phyloP scores from a whole-genome alignment of 2,113 vertebrate genomes.

The Pituophis catenifer region DNA sequence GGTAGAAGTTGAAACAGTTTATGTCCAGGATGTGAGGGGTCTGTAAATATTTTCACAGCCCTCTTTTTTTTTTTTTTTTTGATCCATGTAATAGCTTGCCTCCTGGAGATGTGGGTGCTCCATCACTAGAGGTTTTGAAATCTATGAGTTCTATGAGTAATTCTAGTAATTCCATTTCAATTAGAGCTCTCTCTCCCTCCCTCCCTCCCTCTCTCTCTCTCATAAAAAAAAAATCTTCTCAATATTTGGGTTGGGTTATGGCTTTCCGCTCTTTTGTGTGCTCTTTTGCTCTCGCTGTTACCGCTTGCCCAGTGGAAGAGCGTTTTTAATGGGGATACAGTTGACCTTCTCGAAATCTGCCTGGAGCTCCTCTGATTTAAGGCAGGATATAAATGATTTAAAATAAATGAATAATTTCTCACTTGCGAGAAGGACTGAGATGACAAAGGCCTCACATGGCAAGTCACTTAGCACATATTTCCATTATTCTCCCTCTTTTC shows the following conservation, averaged over 20 bases:
- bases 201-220: not conserved
- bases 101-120: not conserved
- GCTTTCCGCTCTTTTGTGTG: not conserved
- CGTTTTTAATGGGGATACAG: not conserved
- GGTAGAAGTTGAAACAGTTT: too few species aligned
- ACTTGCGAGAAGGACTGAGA: not conserved
- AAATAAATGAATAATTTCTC: not conserved
- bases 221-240: not conserved
- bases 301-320: not conserved
- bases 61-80: too few species aligned
- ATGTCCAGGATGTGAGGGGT: too few species aligned
- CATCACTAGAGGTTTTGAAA: not conserved
- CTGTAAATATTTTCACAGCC: too few species aligned
- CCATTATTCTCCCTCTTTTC: conserved; percentile 22
- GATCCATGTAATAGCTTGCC: not conserved
- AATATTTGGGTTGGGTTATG: not conserved
- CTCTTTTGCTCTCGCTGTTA: not conserved
- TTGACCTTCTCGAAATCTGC: not conserved
- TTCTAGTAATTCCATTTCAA: not conserved
- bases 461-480: not conserved
- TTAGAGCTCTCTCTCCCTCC: not conserved
- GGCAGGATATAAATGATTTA: not conserved
- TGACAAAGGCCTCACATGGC: not conserved
- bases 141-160: not conserved
- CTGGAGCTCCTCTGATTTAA: not conserved